A percentile compares a stretch with the other conserved stretches of the same genome.
phyloP scores from a whole-genome alignment of 2,888 invertebrate species.

The Salticus scenicus region DNA sequence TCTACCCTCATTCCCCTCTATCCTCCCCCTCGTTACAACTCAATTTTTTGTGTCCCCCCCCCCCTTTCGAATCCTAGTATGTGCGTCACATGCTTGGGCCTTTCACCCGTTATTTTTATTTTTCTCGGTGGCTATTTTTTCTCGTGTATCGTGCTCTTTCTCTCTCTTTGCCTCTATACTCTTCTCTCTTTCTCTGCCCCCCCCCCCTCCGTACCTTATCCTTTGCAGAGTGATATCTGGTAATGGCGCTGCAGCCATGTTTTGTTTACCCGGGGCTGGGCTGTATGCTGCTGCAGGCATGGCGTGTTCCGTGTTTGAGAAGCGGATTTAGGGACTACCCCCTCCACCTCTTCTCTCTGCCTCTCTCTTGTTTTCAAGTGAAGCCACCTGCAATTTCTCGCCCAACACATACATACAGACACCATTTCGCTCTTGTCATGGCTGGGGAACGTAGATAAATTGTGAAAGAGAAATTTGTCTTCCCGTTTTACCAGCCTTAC shows the following conservation, averaged over 20 bases:
- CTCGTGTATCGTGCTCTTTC: background rate
- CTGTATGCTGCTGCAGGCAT: background rate
- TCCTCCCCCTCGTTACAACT: background rate
- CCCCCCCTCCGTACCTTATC: background rate
- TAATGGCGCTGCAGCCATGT: slow-evolving; percentile 36
- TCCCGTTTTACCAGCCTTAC: background rate
- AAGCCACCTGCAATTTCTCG: slow-evolving; percentile 66
- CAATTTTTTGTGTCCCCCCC: background rate
- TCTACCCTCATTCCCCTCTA: background rate
- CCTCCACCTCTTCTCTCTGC: background rate
- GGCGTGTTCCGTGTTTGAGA: slow-evolving; percentile 48
- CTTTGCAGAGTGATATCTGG: slow-evolving; percentile 30
- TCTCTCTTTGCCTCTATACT: background rate
- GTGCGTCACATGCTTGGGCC: slow-evolving; percentile 34
- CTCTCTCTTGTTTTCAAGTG: slow-evolving; percentile 31
- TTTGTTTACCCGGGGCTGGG: slow-evolving; percentile 50
- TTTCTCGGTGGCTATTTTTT: slow-evolving; percentile 2
- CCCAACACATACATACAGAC: slow-evolving; percentile 1
- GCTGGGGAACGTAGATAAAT: slow-evolving; percentile 26
- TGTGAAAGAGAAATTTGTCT: background rate
- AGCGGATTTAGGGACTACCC: slow-evolving; percentile 36
- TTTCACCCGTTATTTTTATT: slow-evolving; percentile 8
- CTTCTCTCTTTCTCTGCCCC: background rate
- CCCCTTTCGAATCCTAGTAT: slow-evolving; percentile 9
- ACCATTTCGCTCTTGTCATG: slow-evolving; percentile 14